These are phyloP conservation scores for Ceyx margarethae DNA, from an alignment of 2,113 vertebrate genomes.

Conservation along the genomic window DNA sequence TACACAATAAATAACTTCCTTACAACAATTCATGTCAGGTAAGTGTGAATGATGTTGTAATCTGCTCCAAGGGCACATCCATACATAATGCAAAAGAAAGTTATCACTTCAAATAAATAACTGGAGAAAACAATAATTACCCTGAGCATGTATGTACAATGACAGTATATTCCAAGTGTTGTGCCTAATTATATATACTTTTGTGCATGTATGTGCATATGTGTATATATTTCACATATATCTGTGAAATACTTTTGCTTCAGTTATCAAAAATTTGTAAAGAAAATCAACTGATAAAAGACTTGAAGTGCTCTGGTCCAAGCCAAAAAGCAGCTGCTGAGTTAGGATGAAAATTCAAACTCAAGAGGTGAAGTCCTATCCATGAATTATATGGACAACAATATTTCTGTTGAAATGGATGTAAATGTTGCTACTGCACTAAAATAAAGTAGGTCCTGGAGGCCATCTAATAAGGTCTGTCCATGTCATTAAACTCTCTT, in stretches of 20 bases:
- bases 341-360: neutral
- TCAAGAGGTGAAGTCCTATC: neutral
- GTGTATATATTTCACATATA: neutral
- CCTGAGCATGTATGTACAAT: neutral
- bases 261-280: neutral
- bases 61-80: neutral
- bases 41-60: neutral
- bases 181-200: neutral
- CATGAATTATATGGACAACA: neutral
- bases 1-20: neutral
- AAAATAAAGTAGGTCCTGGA: neutral
- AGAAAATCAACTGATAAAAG: neutral
- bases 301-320: neutral
- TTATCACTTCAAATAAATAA: neutral
- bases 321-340: neutral
- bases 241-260: neutral
- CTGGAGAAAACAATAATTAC: neutral
- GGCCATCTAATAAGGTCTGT: neutral
- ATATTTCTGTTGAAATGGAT: neutral
- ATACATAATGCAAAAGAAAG: neutral
- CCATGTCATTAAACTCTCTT: neutral
- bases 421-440: neutral
- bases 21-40: neutral
- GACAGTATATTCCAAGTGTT: neutral
- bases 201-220: neutral